Base-by-base conservation (phyloP, 2,888 invertebrate species). In the Drosophila mulleri region DNA sequence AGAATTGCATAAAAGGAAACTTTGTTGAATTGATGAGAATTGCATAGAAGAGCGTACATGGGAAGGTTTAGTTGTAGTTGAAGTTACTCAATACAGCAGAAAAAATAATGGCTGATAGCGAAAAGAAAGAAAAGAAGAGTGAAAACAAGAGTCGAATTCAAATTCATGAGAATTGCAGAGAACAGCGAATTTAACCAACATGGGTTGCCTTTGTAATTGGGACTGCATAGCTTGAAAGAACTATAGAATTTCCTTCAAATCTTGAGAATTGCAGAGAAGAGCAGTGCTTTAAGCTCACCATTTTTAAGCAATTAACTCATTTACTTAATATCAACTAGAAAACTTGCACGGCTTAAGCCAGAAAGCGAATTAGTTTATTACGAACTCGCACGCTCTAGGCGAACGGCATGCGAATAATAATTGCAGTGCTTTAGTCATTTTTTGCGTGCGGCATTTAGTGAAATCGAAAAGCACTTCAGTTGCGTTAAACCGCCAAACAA, bases 401-500 rank as follows among this genome's bases (percentile, higher is more conserved):
- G 9, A 32, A 14, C 14, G 56, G 29, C 8, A 29, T 29, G 29
- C 26, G 54, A 12, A 41, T 29, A n/a, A 23, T 16, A 20, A 44
- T n/a, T 57, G 12, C 32, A 37, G 37, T 20, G 37, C n/a, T 41
- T 35, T 20, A 26, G 26, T 2, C 41, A n/a, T 37, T 41, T 41
- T 41, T 53, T 16, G 39, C 41, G 52, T 54, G 54, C 18, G 23
- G 57, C 11, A 37, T 37, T 67, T 54, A 45, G 23, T 39, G 45
- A 57, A 57, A 75, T 75, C 67, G 60, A 67, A 67, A 67, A 77
- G 75, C 77, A 75, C 75, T 75, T 61, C 64, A 78, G 77, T 70
- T 76, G 64, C 75, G 69, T 73, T 74, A 70, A 77, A 42, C 78
- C 77, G 65, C 77, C 71, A 64, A 78, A 78, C 77, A 78, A 75